Conservation (phyloP, 2,113 vertebrate genomes). For the Barnardius zonarius region DNA sequence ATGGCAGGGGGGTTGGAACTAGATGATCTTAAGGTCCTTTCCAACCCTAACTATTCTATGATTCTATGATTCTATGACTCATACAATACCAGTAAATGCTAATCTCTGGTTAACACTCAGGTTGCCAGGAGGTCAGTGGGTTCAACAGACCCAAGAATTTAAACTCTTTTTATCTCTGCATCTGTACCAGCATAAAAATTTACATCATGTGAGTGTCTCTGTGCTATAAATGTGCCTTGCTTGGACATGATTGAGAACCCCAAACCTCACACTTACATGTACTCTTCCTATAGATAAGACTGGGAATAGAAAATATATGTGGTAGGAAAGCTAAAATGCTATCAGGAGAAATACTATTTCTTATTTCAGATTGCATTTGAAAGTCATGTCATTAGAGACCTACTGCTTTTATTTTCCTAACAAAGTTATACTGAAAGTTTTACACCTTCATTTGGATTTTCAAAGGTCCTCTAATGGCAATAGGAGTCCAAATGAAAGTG, state of each 20-base stretch:
- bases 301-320: neutral
- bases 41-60: no score
- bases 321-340: neutral
- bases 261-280: neutral
- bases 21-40: no score
- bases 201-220: neutral
- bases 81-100: neutral
- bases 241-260: neutral
- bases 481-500: neutral
- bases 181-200: neutral
- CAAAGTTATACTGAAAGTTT: neutral
- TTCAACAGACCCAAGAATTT: neutral
- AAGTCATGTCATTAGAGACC: neutral
- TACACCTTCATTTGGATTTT: neutral
- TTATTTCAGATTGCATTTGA: neutral
- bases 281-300: neutral
- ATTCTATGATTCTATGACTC: no score
- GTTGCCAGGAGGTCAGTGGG: neutral
- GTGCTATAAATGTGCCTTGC: neutral
- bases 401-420: neutral
- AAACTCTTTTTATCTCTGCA: neutral
- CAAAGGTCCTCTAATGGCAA: neutral
- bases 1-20: no score
- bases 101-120: neutral
- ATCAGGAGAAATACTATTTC: neutral